Percentiles rank a stretch among this genome's conserved stretches.
Conservation (phyloP, 1,140 invertebrate species). For the Eupeodes corollae region DNA sequence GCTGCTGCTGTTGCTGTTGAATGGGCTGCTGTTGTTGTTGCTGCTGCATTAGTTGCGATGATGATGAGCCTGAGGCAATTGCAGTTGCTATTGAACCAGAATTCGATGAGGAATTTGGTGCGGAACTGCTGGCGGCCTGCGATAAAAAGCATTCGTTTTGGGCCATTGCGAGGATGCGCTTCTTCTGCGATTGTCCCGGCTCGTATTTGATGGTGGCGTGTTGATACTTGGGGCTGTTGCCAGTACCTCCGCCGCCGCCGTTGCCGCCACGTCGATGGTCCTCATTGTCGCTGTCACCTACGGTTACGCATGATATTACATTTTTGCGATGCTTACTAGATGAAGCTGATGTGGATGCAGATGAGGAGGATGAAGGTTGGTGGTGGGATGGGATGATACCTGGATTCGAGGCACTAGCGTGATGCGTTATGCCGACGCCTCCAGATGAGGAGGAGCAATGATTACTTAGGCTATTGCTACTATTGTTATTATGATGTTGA, state of each 20-base stretch:
- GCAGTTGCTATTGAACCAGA: background rate
- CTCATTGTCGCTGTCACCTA: constrained; percentile 67
- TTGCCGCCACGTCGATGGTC: constrained; percentile 47
- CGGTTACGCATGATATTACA: constrained; percentile 72
- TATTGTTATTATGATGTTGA: constrained; percentile 30
- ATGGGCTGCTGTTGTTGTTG: constrained; percentile 2
- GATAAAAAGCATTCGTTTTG: constrained; percentile 67
- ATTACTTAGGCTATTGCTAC: constrained; percentile 33
- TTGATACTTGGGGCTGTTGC: constrained; percentile 37
- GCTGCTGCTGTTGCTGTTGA: constrained; percentile 1
- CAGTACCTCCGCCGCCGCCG: constrained; percentile 35
- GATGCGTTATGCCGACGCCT: no score
- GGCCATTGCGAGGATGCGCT: constrained; percentile 67
- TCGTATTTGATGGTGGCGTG: constrained; percentile 36
- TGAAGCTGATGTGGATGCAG: constrained; percentile 17
- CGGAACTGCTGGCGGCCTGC: background rate
- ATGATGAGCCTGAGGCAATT: background rate
- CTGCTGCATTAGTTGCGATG: background rate
- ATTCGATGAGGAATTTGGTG: background rate
- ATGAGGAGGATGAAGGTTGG: constrained; percentile 1
- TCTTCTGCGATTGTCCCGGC: constrained; percentile 69
- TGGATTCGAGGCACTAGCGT: no score
- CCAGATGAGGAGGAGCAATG: constrained; percentile 6
- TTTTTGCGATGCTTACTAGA: constrained; percentile 45
- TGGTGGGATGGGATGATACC: background rate